These are phyloP conservation scores for Neostethus bicornis DNA, from an alignment of 2,797 vertebrate genomes.

Conservation along the genomic window DNA sequence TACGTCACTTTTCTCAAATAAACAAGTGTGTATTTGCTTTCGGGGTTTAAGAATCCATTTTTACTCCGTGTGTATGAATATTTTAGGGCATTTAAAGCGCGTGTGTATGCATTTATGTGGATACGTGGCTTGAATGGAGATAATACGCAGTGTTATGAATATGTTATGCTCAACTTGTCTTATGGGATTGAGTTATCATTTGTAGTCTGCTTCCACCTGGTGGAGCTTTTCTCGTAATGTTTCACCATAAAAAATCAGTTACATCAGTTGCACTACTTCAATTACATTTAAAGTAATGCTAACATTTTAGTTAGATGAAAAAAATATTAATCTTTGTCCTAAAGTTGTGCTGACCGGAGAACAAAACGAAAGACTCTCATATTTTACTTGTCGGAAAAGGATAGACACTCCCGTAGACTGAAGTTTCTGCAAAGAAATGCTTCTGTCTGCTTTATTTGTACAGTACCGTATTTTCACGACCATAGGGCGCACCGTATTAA, in stretches of 20 bases:
- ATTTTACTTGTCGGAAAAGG: too few relatives aligned
- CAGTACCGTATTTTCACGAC: too few relatives aligned
- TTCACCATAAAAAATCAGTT: neutral
- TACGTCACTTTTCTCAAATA: constrained; percentile 1
- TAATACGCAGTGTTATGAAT: neutral
- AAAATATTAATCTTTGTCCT: too few relatives aligned
- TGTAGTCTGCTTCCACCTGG: constrained; percentile 25
- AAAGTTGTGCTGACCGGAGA: too few relatives aligned
- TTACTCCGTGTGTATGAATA: neutral
- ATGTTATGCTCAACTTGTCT: neutral
- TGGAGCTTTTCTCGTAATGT: constrained; percentile 10
- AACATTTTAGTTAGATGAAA: neutral
- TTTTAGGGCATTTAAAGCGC: neutral
- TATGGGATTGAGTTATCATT: neutral
- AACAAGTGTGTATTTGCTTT: neutral
- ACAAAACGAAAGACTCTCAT: too few relatives aligned
- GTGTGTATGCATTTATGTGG: neutral
- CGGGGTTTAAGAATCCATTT: neutral
- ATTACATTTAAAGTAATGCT: neutral
- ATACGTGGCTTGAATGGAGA: neutral
- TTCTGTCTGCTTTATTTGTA: too few relatives aligned
- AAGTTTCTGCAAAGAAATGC: too few relatives aligned
- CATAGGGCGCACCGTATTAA: too few relatives aligned
- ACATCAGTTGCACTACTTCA: too few relatives aligned
- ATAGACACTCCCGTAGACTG: too few relatives aligned